Conservation (phyloP, 2,113 vertebrate species). For the Aix galericulata region DNA sequence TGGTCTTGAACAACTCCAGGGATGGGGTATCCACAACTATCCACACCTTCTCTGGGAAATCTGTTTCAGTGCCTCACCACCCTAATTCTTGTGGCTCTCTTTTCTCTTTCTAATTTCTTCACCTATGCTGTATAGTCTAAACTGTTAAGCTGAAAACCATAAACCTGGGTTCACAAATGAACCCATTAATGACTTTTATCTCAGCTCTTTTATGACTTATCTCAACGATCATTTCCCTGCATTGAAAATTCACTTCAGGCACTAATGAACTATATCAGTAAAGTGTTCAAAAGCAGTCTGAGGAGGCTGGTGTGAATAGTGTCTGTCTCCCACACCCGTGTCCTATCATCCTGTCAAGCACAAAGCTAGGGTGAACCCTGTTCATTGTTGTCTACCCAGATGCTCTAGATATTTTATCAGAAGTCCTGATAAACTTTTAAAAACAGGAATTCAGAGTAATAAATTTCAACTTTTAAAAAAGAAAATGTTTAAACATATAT, state of each 20-base stretch:
- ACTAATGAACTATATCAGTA: neutral
- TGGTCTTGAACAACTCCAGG: no score
- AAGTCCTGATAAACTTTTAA: constrained; percentile 17
- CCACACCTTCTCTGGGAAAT: no score
- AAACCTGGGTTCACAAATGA: neutral
- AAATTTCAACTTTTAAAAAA: constrained; percentile 14
- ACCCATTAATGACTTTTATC: constrained; percentile 15
- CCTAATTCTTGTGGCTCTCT: neutral
- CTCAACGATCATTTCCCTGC: constrained; percentile 23
- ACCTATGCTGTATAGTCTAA: neutral
- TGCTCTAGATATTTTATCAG: constrained; percentile 14
- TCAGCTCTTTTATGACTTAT: neutral
- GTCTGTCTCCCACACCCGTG: neutral
- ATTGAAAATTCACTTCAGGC: constrained; percentile 23
- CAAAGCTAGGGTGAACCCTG: constrained; percentile 13
- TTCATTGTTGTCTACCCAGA: constrained; percentile 6
- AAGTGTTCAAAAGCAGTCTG: neutral
- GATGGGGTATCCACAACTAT: no score
- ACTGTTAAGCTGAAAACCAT: neutral
- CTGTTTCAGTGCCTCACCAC: no score
- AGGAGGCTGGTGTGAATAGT: neutral
- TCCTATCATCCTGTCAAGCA: neutral
- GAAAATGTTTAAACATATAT: neutral
- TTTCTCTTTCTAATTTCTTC: neutral
- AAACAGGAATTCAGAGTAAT: constrained; percentile 25